A percentile compares a stretch with the other conserved stretches of the same genome.
phyloP scores from a whole-genome alignment of 92 coral and sea anemone species.

The Paramuricea clavata region DNA sequence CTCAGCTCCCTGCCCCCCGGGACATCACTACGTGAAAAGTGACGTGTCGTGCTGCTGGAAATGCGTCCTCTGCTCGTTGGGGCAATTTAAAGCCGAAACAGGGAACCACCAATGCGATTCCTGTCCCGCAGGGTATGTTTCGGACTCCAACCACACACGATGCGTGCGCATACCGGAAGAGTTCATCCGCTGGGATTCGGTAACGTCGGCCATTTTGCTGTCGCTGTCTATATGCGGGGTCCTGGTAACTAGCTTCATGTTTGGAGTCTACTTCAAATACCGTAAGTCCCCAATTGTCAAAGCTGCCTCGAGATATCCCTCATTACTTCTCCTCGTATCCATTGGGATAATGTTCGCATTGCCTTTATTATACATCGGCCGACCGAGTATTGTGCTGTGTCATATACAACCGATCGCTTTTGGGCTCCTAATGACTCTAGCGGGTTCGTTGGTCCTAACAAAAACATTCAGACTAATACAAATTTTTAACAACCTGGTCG shows the following conservation, averaged over 20 bases:
- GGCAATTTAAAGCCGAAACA: slow-evolving; percentile 72
- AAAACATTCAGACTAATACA: slow-evolving; percentile 88
- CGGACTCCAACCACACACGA: slow-evolving; percentile 68
- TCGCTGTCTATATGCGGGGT: slow-evolving; percentile 73
- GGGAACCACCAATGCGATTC: slow-evolving; percentile 71
- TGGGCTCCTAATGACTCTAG: slow-evolving; percentile 80
- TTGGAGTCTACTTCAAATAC: slow-evolving; percentile 74
- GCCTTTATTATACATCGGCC: slow-evolving; percentile 78
- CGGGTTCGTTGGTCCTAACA: slow-evolving; percentile 90
- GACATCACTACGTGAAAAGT: slow-evolving; percentile 86
- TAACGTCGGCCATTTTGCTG: slow-evolving; percentile 71
- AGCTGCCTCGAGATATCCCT: slow-evolving; percentile 90
- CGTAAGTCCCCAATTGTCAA: slow-evolving; percentile 90
- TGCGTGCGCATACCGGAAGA: slow-evolving; percentile 85
- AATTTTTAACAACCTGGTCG: slow-evolving; percentile 81
- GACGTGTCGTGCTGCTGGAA: slow-evolving; percentile 87
- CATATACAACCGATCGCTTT: slow-evolving; percentile 79
- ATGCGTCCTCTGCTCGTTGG: slow-evolving; percentile 84
- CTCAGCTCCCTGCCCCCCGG: slow-evolving; percentile 80
- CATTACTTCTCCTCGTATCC: slow-evolving; percentile 76
- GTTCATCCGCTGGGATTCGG: slow-evolving; percentile 78
- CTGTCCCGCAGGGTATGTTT: slow-evolving; percentile 77
- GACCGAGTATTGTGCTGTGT: slow-evolving; percentile 74
- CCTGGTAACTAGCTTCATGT: slow-evolving; percentile 72
- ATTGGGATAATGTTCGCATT: slow-evolving; percentile 79